phyloP scores from a whole-genome alignment of 2,797 vertebrate species.

The Diceros bicornis region DNA sequence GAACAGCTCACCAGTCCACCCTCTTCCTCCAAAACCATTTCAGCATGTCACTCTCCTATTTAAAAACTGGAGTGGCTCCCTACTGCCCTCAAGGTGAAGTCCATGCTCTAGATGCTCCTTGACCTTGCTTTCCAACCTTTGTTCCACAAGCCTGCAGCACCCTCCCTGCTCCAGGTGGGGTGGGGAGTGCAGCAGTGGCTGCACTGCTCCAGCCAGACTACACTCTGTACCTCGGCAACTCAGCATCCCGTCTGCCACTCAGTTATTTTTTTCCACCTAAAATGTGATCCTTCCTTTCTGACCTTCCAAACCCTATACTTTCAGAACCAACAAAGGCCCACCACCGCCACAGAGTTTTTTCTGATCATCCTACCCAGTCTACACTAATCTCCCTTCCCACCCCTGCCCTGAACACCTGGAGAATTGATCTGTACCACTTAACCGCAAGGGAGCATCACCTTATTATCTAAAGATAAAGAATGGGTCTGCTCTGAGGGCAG shows the following conservation, averaged over 20 bases:
- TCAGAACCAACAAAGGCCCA: neutral
- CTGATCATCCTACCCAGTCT: neutral
- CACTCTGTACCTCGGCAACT: rapidly evolving
- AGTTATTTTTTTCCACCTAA: neutral
- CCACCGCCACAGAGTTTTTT: neutral
- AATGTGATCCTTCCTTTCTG: neutral
- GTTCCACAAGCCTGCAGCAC: neutral
- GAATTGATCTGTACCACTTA: neutral
- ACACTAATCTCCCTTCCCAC: neutral
- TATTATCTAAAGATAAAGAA: neutral
- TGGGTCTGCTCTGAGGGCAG: neutral
- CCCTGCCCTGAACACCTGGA: neutral
- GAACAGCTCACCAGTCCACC: neutral
- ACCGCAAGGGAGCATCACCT: neutral
- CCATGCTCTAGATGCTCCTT: neutral
- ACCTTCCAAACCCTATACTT: neutral
- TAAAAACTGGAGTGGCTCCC: neutral
- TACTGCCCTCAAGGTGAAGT: neutral
- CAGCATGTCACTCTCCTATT: neutral
- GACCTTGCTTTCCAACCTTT: neutral
- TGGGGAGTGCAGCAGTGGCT: too few relatives aligned
- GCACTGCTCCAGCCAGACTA: neutral
- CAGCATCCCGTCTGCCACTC: neutral
- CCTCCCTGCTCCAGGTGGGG: neutral
- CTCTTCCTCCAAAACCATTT: neutral